Base-by-base conservation (phyloP, 1,140 invertebrate genomes). In the Thalassaphorura encarpata region DNA sequence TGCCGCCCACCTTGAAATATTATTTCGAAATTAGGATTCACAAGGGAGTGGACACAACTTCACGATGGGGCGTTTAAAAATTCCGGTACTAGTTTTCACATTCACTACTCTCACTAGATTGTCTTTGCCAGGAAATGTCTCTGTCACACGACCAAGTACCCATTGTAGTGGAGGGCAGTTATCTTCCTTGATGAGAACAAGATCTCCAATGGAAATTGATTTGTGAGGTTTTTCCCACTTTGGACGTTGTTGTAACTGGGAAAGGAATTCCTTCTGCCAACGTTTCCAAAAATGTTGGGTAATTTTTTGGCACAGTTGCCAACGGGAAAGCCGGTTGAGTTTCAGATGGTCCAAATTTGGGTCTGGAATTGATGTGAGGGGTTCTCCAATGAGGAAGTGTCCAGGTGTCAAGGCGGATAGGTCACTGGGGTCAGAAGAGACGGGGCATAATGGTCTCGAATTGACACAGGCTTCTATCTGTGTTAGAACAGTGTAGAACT, bases 1-100 rank as follows among this genome's bases (percentile, higher is more conserved):
- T n/a, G n/a, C n/a, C n/a, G n/a, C n/a, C n/a, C n/a, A n/a, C n/a
- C n/a, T n/a, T n/a, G n/a, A n/a, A n/a, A n/a, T n/a, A n/a, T n/a
- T n/a, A n/a, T n/a, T n/a, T n/a, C n/a, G n/a, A n/a, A n/a, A n/a
- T n/a, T n/a, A n/a, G n/a, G n/a, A n/a, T n/a, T n/a, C n/a, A n/a
- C n/a, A n/a, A 36, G 67, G 61, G 68, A 55, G 48, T 79, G 62
- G 66, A 33, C 69, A 75, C 43, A 60, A 75, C 41, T 49, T 21
- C 15, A 18, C 21, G 6, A 43, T 21, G 8, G 41, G 41, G 8
- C 41, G 41, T 21, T 43, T 43, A 6, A 8, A 18, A 18, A 43
- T 18, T 43, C 41, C 41, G 8, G 5, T 16, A 6, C 8, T 13
- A 8, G 41, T 43, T 43, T 43, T 43, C 8, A 69, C 33, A 24